Percentiles rank a stretch among this genome's conserved stretches.
Conservation (phyloP, 2,113 vertebrate species). For the Clarias magur region DNA sequence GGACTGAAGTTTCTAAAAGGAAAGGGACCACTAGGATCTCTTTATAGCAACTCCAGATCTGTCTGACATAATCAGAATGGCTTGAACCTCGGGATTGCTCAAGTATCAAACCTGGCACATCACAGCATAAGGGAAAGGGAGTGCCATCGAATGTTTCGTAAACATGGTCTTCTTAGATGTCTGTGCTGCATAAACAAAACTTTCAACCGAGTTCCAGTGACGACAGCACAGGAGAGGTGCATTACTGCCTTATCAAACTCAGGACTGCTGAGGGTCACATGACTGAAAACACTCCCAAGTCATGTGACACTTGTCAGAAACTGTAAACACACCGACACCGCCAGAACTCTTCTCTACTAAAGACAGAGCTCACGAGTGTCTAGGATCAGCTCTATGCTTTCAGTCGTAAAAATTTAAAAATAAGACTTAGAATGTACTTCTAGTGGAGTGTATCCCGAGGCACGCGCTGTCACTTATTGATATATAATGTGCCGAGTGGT, state of each 20-base stretch:
- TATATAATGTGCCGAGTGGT: neutral
- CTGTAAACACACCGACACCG: too few relatives aligned
- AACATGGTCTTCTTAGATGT: neutral
- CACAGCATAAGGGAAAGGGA: neutral
- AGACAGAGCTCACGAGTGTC: neutral
- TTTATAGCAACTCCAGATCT: neutral
- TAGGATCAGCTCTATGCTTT: neutral
- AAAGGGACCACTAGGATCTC: neutral
- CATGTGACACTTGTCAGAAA: neutral
- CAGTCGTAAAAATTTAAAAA: neutral
- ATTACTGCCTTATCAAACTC: neutral
- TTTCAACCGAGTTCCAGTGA: too few relatives aligned
- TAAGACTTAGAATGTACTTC: neutral
- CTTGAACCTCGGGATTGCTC: neutral
- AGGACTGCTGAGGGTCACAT: neutral
- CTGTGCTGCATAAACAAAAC: neutral
- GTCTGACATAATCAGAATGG: neutral
- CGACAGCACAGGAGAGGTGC: neutral
- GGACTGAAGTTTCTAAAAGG: conserved; percentile 30
- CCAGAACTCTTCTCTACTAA: neutral
- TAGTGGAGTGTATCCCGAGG: neutral
- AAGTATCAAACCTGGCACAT: neutral
- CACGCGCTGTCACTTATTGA: neutral
- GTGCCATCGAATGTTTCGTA: neutral
- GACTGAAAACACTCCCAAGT: neutral